phyloP scores from a whole-genome alignment of 2,797 vertebrate species.

The Lacerta agilis region DNA sequence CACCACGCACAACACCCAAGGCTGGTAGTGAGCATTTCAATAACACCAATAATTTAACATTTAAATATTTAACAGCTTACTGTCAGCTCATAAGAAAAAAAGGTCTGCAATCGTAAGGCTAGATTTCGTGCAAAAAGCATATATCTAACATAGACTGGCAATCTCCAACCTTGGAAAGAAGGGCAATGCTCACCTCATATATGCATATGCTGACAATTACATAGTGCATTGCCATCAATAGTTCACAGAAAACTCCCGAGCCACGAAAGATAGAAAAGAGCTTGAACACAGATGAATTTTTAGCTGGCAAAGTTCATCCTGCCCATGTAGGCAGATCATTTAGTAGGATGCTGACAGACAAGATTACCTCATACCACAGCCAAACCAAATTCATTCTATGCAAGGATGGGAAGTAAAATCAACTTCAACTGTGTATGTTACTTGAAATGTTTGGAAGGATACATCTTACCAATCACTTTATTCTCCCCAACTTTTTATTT shows the following conservation, averaged over 20 bases:
- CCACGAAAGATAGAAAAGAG: constrained; percentile 43
- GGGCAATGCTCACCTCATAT: constrained; percentile 68
- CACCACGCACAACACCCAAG: constrained; percentile 68
- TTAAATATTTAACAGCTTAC: constrained; percentile 63
- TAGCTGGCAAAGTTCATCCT: constrained; percentile 54
- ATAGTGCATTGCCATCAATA: constrained; percentile 52
- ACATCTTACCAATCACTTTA: constrained; percentile 60
- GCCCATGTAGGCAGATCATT: constrained; percentile 54
- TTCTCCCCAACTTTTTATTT: constrained; percentile 69
- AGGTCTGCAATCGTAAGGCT: constrained; percentile 78
- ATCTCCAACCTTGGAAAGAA: constrained; percentile 78
- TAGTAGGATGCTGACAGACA: constrained; percentile 58
- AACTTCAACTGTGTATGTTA: constrained; percentile 62
- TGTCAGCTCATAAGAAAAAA: constrained; percentile 71
- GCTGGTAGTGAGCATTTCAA: constrained; percentile 74
- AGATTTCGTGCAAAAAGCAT: constrained; percentile 81
- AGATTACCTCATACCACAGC: constrained; percentile 41
- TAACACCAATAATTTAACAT: constrained; percentile 70
- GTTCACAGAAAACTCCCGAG: constrained; percentile 54
- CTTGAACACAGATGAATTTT: constrained; percentile 51
- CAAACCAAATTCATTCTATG: constrained; percentile 58
- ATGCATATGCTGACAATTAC: constrained; percentile 20
- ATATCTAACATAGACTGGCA: constrained; percentile 75
- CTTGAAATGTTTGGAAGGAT: constrained; percentile 46
- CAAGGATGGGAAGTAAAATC: constrained; percentile 46